Conservation (phyloP, 2,888 invertebrate species). For the Trachelus stipa region DNA sequence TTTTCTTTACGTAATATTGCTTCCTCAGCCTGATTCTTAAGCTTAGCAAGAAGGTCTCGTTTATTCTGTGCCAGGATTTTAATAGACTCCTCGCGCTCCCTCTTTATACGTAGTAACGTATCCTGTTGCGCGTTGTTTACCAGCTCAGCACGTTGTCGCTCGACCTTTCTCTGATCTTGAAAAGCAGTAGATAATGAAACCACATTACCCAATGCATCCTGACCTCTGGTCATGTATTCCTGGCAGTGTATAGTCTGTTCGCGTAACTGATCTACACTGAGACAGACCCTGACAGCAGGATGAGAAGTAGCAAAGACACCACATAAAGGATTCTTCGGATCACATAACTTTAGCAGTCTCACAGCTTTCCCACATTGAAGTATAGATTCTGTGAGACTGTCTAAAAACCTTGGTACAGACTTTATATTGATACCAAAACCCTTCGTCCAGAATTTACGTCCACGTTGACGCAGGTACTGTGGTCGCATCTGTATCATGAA, state of each 20-base stretch:
- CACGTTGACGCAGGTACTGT: conserved; percentile 74
- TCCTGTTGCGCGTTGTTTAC: conserved; percentile 52
- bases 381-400: conserved; percentile 74
- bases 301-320: conserved; percentile 69
- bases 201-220: conserved; percentile 51
- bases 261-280: conserved; percentile 68
- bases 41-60: conserved; percentile 44
- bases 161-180: conserved; percentile 45
- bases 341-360: conserved; percentile 77
- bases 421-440: conserved; percentile 70
- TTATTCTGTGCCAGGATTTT: conserved; percentile 45
- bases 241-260: conserved; percentile 68
- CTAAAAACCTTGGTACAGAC: conserved; percentile 76
- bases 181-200: conserved; percentile 54
- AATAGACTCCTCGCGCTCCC: conserved; percentile 45
- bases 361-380: conserved; percentile 82
- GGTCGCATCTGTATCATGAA: conserved; percentile 83
- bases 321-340: conserved; percentile 73
- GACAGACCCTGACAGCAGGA: conserved; percentile 70
- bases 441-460: conserved; percentile 77
- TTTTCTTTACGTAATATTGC: conserved; percentile 46
- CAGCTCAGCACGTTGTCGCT: conserved; percentile 48
- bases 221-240: conserved; percentile 69
- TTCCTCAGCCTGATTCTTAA: conserved; percentile 56
- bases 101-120: conserved; percentile 46